Percentiles rank a stretch among this genome's conserved stretches.
These are phyloP conservation scores for Oscarella lobularis DNA, from an alignment of 37 sponge, comb jelly and placozoan species.

Conservation along the genomic window DNA sequence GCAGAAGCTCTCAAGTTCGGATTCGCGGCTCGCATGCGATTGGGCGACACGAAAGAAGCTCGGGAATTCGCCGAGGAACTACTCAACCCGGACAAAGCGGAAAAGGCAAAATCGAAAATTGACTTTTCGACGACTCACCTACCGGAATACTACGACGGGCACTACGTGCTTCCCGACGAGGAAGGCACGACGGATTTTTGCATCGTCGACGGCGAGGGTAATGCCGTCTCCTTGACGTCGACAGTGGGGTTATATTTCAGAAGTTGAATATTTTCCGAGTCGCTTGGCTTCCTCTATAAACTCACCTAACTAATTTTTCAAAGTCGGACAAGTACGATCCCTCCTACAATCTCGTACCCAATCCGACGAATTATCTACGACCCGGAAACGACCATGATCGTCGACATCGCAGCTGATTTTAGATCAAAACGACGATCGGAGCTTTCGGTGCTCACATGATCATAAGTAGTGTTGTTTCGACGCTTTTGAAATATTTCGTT, in stretches of 20 bases:
- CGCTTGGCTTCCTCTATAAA: constrained; percentile 68
- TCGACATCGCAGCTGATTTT: constrained; percentile 62
- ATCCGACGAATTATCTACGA: constrained; percentile 52
- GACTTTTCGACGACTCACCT: constrained; percentile 33
- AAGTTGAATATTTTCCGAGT: constrained; percentile 27
- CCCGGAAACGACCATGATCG: constrained; percentile 73
- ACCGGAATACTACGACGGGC: constrained; percentile 32
- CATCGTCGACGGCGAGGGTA: constrained; percentile 63
- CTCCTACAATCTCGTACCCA: constrained; percentile 9
- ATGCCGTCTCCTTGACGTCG: constrained; percentile 71
- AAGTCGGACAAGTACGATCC: constrained; percentile 21
- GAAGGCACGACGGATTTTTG: constrained; percentile 68
- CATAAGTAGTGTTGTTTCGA: constrained; percentile 55
- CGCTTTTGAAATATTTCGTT: constrained; percentile 32
- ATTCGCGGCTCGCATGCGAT: constrained; percentile 60
- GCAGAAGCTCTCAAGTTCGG: constrained; percentile 84
- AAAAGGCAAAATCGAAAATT: constrained; percentile 19
- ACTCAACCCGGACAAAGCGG: constrained; percentile 31
- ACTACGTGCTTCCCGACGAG: too few species aligned
- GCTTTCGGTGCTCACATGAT: constrained; percentile 86
- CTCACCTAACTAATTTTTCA: constrained; percentile 82
- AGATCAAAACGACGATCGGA: constrained; percentile 43
- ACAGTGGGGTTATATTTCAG: constrained; percentile 75
- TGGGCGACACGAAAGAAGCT: constrained; percentile 92
- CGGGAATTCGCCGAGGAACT: constrained; percentile 21